Conservation (phyloP, 2,888 invertebrate species). For the Drepana falcataria region DNA sequence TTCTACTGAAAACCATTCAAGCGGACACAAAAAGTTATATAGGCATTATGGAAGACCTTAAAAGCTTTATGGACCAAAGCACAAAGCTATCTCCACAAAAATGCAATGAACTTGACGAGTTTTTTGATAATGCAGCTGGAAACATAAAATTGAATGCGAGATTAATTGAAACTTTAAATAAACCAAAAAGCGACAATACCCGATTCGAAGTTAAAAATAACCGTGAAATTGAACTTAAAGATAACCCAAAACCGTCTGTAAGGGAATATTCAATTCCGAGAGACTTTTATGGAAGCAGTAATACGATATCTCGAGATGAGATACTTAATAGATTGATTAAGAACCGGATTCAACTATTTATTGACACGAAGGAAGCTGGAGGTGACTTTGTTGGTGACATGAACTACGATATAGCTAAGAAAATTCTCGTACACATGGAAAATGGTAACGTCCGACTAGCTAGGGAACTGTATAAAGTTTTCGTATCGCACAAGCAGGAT, state of each 20-base stretch:
- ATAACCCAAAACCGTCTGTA: constrained; percentile 3
- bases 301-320: constrained; percentile 47
- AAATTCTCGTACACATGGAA: constrained; percentile 45
- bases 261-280: neutral
- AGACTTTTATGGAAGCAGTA: constrained; percentile 9
- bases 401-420: constrained; percentile 50
- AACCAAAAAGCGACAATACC: constrained; percentile 8
- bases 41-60: constrained; percentile 35
- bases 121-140: constrained; percentile 34
- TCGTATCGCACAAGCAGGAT: constrained; percentile 31
- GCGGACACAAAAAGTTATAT: constrained; percentile 38
- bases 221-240: constrained; percentile 3
- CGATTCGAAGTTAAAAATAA: constrained; percentile 4
- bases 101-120: constrained; percentile 34
- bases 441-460: constrained; percentile 47
- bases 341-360: constrained; percentile 46
- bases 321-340: constrained; percentile 56
- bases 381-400: constrained; percentile 32
- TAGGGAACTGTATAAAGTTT: constrained; percentile 51
- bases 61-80: constrained; percentile 20
- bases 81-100: constrained; percentile 26
- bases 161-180: constrained; percentile 29
- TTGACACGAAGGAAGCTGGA: constrained; percentile 40
- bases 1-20: constrained; percentile 48
- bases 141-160: constrained; percentile 40